These are phyloP conservation scores for Ectropis grisescens DNA, from an alignment of 1,140 invertebrate genomes.

Conservation along the genomic window DNA sequence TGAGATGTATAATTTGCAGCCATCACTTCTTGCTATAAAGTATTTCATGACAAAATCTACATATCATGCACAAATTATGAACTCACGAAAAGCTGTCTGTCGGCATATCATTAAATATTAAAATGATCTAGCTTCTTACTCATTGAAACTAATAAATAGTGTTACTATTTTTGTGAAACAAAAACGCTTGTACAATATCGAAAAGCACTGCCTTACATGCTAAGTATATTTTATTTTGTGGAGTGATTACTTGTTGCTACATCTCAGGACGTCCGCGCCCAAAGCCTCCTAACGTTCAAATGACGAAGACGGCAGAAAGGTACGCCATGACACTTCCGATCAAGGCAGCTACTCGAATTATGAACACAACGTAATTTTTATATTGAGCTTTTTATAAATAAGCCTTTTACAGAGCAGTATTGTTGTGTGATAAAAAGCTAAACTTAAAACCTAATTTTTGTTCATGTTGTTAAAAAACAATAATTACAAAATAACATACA, in stretches of 20 bases:
- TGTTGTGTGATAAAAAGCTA: constrained; percentile 42
- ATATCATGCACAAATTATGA: constrained; percentile 63
- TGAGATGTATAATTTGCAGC: too few relatives aligned
- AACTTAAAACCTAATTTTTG: too few relatives aligned
- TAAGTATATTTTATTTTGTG: constrained; percentile 41
- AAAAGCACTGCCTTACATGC: constrained; percentile 58
- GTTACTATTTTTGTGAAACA: constrained; percentile 19
- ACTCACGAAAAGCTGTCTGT: constrained; percentile 33
- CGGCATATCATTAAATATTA: constrained; percentile 46
- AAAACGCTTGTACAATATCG: constrained; percentile 34
- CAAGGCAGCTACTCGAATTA: constrained; percentile 41
- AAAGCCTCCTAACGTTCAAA: constrained; percentile 25
- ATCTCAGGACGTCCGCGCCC: constrained; percentile 28
- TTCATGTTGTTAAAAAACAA: too few relatives aligned
- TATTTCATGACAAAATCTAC: constrained; percentile 12
- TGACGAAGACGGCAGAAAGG: constrained; percentile 16
- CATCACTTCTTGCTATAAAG: too few relatives aligned
- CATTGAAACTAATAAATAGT: constrained; percentile 10
- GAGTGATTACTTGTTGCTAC: constrained; percentile 17
- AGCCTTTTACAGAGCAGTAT: constrained; percentile 48
- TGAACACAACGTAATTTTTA: constrained; percentile 30
- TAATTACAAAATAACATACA: constrained; percentile 22
- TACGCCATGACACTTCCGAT: constrained; percentile 14
- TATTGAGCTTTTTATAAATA: constrained; percentile 54
- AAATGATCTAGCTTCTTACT: constrained; percentile 17